These are phyloP conservation scores for Felis chaus DNA, from an alignment of 2,113 vertebrate species.

Conservation along the genomic window DNA sequence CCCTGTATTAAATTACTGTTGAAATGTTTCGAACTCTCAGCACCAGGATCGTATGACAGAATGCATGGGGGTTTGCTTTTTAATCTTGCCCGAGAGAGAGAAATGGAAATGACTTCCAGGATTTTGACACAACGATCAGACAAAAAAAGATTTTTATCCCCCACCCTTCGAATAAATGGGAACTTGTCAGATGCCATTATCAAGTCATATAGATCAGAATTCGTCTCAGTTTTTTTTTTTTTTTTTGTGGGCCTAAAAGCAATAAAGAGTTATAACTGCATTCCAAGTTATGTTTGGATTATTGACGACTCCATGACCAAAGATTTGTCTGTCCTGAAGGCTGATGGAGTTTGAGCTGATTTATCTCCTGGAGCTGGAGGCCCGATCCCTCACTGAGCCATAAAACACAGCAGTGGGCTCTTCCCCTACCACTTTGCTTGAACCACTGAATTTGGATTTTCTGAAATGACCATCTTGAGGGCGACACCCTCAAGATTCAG, in stretches of 20 bases:
- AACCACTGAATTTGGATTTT: slow-evolving; percentile 13
- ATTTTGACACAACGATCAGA: slow-evolving; percentile 71
- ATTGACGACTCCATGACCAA: slow-evolving; percentile 56
- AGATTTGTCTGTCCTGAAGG: slow-evolving; percentile 67
- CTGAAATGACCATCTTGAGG: background rate
- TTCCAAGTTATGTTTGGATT: slow-evolving; percentile 74
- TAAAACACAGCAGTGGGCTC: slow-evolving; percentile 36
- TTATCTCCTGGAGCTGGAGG: slow-evolving; percentile 53
- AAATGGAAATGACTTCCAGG: slow-evolving; percentile 75
- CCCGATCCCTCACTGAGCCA: background rate
- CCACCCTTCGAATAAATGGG: slow-evolving; percentile 70
- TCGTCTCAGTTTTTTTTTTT: slow-evolving; percentile 67
- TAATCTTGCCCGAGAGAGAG: slow-evolving; percentile 70
- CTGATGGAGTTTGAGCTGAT: slow-evolving; percentile 59
- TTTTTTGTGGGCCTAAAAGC: slow-evolving; percentile 55
- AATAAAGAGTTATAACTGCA: slow-evolving; percentile 71
- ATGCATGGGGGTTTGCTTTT: slow-evolving; percentile 62
- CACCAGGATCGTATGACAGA: slow-evolving; percentile 52
- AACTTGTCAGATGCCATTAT: slow-evolving; percentile 74
- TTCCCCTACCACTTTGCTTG: background rate
- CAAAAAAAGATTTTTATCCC: slow-evolving; percentile 64
- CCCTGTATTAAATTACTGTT: slow-evolving; percentile 76
- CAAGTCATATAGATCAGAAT: slow-evolving; percentile 74
- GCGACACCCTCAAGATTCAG: background rate
- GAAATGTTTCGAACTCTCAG: slow-evolving; percentile 71